Conservation (phyloP, 2,888 invertebrate genomes). For the Eugnorisma glareosa region DNA sequence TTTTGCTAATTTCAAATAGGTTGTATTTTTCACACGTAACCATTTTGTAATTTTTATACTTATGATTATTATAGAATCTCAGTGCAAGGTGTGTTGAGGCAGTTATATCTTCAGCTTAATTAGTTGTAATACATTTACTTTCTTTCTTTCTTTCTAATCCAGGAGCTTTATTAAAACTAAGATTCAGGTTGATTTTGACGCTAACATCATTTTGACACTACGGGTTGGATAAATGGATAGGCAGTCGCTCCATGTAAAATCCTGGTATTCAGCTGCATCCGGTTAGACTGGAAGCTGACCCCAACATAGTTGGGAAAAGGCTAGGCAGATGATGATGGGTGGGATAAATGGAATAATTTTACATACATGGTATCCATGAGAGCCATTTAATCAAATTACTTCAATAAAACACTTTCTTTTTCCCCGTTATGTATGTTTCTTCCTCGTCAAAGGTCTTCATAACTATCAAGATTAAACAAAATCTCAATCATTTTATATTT, state of each 20-base stretch:
- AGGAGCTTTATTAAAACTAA: constrained; percentile 1
- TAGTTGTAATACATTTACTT: no score
- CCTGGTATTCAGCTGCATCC: no score
- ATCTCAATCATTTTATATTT: neutral
- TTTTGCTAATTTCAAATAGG: neutral
- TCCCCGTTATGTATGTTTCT: neutral
- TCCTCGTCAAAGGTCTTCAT: no score
- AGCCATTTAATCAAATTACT: neutral
- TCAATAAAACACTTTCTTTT: neutral
- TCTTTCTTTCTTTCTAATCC: no score
- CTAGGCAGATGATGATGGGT: no score
- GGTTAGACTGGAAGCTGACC: no score
- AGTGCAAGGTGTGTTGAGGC: neutral
- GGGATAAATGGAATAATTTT: neutral
- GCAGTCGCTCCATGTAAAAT: no score
- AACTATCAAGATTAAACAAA: neutral
- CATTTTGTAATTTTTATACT: neutral
- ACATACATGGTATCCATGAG: neutral
- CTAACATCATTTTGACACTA: constrained; percentile 3
- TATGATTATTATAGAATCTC: neutral
- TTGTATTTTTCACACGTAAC: neutral
- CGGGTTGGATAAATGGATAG: neutral
- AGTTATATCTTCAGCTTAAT: constrained; percentile 9
- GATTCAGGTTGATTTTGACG: neutral
- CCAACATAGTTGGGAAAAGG: no score